Base-by-base conservation (phyloP, 2,888 invertebrate species). In the Epistrophe eligans region DNA sequence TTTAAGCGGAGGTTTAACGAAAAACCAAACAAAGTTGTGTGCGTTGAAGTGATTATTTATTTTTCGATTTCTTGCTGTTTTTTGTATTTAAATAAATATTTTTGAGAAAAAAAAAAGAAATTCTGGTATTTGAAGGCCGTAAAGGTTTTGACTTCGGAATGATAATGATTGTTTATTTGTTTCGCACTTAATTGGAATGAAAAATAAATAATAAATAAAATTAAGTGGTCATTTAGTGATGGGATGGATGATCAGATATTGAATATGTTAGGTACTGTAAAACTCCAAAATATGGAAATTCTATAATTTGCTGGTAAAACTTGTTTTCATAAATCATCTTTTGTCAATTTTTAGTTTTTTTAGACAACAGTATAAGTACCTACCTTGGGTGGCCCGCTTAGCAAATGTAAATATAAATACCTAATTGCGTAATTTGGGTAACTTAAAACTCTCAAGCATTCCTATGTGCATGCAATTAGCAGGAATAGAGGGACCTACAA, bases 141-240 rank as follows among this genome's bases (percentile, higher is more conserved):
- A 55, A 85, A 67, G 40, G 67, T 57, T 73, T 74, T 73, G 77
- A 38, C 84, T 62, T 77, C 62, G 57, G 73, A 81, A 77, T 70
- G 72, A 64, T 81, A 74, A 43, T 81, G 77, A 77, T 77, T 72
- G 67, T 80, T 80, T 67, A 77, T 80, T 45, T 66, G 66, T 48
- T 77, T 72, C 67, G 72, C 67, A 57, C 76, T 66, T 40, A 77
- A 76, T 40, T 62, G 80, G 62, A 55, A 70, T 70, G 40, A 55
- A 52, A 40, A 55, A 70, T 55, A 55, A 70, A 52, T 11, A 70
- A 19, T 55, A 55, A 67, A 52, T 24, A 70, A 15, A 55, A 55
- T 55, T 55, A 70, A 70, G 70, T 52, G 35, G 38, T 28, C 40
- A 43, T 28, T 4, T 15, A 19, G 24, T 55, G 24, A 24, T 19